Evolutionary conservation across 1,140 invertebrate genomes (phyloP), one percentile per base, ranked within the genome.

Genomic region (Latrodectus geometricus): DNA sequence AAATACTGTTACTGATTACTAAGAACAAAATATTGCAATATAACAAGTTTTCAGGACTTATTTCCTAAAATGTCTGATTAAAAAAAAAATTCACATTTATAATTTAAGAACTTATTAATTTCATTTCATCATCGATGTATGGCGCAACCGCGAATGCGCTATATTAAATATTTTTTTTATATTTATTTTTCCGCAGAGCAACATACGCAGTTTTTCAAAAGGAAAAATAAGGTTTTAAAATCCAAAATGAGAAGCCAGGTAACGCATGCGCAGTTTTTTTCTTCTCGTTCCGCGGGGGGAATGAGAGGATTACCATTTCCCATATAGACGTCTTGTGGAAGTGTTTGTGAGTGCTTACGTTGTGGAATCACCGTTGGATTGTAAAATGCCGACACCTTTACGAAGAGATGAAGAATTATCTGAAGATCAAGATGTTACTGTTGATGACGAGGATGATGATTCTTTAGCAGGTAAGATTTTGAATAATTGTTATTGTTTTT

Each of bases 301-400:
- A 86, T 86, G 83, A 86, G 83, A 86, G 83, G 83, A 86, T 86
- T 86, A 86, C 83, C 83, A 86, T 86, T 86, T 86, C 75, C 83
- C 83, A 86, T 86, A 86, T 73, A 86, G 73, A 74, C 76, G 73
- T 86, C 76, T 61, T 75, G 72, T 72, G 69, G 50, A 66, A 68
- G 83, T 72, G 80, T 86, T 73, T 77, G 83, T 77, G 75, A 86
- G 75, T 86, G 83, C 83, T 86, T 86, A 77, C 83, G 75, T 86
- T 70, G 35, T 35, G 83, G 50, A 49, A 75, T 49, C 72, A 69
- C 56, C 56, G 48, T 66, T 73, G 56, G n/a, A 50, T 15, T 61
- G 11, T 86, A 86, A 86, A 78, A 89, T 91, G 91, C 91, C 92
- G 52, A 87, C 87, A 82, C 88, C 87, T 86, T 88, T 78, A 78